Conservation (phyloP, 1,140 invertebrate genomes). For the Pararge aegeria region DNA sequence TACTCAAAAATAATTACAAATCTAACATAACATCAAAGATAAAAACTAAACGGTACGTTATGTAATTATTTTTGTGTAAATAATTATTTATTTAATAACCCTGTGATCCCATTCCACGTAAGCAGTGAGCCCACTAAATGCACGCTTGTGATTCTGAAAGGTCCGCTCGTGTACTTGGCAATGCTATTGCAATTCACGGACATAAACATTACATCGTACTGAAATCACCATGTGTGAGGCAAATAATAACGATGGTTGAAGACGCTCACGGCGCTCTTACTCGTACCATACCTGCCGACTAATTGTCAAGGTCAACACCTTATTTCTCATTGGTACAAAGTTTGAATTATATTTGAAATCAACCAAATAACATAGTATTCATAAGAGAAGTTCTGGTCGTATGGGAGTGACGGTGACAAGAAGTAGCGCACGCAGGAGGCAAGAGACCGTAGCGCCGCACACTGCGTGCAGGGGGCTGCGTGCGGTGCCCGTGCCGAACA, state of each 20-base stretch:
- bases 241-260: slow-evolving; percentile 56
- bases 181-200: slow-evolving; percentile 60
- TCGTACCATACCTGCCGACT: slow-evolving; percentile 24
- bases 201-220: slow-evolving; percentile 50
- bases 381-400: neutral
- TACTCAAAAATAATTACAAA: slow-evolving; percentile 55
- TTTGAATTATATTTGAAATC: too few species aligned
- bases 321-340: neutral
- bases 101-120: slow-evolving; percentile 68
- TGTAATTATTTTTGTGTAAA: slow-evolving; percentile 51
- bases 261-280: slow-evolving; percentile 43
- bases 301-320: slow-evolving; percentile 26
- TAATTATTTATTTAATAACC: slow-evolving; percentile 22
- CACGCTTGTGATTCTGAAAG: slow-evolving; percentile 60
- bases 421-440: slow-evolving; percentile 20
- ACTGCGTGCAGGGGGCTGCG: slow-evolving; percentile 80
- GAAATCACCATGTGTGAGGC: slow-evolving; percentile 68
- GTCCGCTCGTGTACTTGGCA: slow-evolving; percentile 56
- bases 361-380: too few species aligned
- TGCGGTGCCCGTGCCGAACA: slow-evolving; percentile 81
- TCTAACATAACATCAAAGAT: slow-evolving; percentile 9
- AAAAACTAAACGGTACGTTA: slow-evolving; percentile 14
- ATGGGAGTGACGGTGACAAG: slow-evolving; percentile 15
- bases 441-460: slow-evolving; percentile 56
- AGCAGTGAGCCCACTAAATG: slow-evolving; percentile 73